Evolutionary conservation across 2,888 invertebrate species (phyloP).

Genomic region (Orthosia incerta): DNA sequence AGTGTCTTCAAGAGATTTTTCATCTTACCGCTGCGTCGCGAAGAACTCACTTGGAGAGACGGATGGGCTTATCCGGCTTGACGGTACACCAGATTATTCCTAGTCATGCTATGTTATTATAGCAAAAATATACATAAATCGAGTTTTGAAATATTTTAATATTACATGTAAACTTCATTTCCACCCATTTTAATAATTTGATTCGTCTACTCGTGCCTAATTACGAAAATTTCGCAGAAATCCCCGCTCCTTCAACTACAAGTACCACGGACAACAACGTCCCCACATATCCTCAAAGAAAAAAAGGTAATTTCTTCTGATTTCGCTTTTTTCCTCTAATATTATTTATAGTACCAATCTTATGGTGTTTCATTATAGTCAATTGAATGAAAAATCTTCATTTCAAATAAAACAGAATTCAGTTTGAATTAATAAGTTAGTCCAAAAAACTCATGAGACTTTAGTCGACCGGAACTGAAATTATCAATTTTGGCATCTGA

Average conservation of each 20-base stretch:
- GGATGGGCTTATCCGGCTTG: conserved; percentile 96
- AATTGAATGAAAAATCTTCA: conserved; percentile 56
- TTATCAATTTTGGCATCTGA: conserved; percentile 78
- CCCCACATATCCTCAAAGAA: conserved; percentile 91
- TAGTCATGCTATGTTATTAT: conserved; percentile 60
- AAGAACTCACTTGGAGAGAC: conserved; percentile 98
- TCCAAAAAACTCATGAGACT: conserved; percentile 78
- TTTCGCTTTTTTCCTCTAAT: conserved; percentile 34
- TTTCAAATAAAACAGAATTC: conserved; percentile 72
- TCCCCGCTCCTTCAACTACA: conserved; percentile 95
- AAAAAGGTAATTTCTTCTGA: conserved; percentile 90
- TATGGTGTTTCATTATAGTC: neutral
- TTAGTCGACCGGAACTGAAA: conserved; percentile 65
- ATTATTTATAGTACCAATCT: conserved; percentile 21
- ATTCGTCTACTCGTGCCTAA: neutral
- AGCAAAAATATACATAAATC: conserved; percentile 44
- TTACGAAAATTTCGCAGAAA: conserved; percentile 91
- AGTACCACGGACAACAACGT: conserved; percentile 90
- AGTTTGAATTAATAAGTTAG: conserved; percentile 69
- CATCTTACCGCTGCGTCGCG: conserved; percentile 97
- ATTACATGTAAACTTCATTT: neutral
- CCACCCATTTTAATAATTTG: neutral
- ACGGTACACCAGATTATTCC: conserved; percentile 92
- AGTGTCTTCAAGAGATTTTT: conserved; percentile 95
- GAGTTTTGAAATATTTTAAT: conserved; percentile 49